Conservation (phyloP, 2,113 vertebrate genomes). For the Sardina pilchardus region DNA sequence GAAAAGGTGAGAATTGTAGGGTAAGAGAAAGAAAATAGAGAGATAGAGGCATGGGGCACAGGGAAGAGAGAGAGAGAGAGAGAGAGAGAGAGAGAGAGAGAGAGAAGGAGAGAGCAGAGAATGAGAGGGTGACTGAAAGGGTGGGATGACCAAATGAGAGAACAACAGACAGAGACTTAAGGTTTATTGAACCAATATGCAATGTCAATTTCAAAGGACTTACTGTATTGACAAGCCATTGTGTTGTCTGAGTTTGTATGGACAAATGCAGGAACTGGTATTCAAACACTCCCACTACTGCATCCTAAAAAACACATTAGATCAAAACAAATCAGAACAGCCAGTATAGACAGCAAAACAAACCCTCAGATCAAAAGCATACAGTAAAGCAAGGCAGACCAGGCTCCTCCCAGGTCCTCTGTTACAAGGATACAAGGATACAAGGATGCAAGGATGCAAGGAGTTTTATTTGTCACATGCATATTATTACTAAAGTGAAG, state of each 20-base stretch:
- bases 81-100: background rate
- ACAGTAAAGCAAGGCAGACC: too few species aligned
- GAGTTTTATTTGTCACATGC: too few species aligned
- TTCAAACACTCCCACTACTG: too few species aligned
- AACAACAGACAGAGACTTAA: background rate
- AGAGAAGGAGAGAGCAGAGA: background rate
- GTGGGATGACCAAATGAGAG: background rate
- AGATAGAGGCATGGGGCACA: slow-evolving; percentile 24
- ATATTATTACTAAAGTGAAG: too few species aligned
- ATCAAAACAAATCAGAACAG: too few species aligned
- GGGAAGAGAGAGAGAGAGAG: background rate
- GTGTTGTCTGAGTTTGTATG: background rate
- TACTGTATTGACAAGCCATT: background rate
- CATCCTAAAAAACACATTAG: too few species aligned
- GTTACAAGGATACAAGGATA: too few species aligned
- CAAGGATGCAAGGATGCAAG: too few species aligned
- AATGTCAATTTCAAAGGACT: background rate
- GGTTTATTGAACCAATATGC: background rate
- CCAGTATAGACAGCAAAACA: too few species aligned
- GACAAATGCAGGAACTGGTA: background rate
- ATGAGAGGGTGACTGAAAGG: background rate
- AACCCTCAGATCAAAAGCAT: too few species aligned
- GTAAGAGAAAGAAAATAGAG: slow-evolving; percentile 29
- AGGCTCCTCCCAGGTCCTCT: too few species aligned
- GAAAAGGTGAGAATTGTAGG: background rate